Evolutionary conservation across 2,797 vertebrate genomes (phyloP).

Genomic region (Xiphophorus birchmanni): DNA sequence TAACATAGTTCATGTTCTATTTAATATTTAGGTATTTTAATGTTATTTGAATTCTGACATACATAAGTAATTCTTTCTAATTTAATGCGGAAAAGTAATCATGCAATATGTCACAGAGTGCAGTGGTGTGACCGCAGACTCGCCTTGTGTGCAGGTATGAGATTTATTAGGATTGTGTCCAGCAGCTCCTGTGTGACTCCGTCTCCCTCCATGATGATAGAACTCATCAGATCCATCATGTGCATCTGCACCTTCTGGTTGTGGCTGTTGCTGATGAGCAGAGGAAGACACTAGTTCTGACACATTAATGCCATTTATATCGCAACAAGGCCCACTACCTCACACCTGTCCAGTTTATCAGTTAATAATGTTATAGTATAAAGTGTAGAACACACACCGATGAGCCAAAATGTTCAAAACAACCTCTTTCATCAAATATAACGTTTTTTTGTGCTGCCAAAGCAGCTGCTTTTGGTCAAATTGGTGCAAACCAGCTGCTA

Average conservation of each 20-base stretch:
- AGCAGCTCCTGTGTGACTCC: slow-evolving; percentile 98
- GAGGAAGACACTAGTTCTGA: slow-evolving; percentile 1
- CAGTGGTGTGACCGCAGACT: background rate
- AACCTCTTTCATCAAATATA: background rate
- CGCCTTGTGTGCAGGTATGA: slow-evolving; percentile 99
- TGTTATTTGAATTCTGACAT: background rate
- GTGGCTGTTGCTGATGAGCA: slow-evolving; percentile 91
- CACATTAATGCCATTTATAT: background rate
- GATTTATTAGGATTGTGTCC: slow-evolving; percentile 99
- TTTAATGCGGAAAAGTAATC: background rate
- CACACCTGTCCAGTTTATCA: background rate
- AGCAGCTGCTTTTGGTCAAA: background rate
- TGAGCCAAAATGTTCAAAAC: background rate
- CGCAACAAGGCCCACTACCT: background rate
- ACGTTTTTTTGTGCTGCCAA: background rate
- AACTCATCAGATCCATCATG: slow-evolving; percentile 99
- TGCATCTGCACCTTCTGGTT: slow-evolving; percentile 99
- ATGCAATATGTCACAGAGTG: background rate
- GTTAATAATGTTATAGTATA: background rate
- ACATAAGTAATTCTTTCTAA: background rate
- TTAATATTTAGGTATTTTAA: background rate
- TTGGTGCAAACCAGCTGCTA: background rate
- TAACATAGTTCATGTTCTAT: background rate
- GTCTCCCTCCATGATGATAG: slow-evolving; percentile 99
- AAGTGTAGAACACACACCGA: background rate